Evolutionary conservation across 2,888 invertebrate genomes (phyloP), one percentile per base, ranked within the genome.

Genomic region (Netelia inedita): DNA sequence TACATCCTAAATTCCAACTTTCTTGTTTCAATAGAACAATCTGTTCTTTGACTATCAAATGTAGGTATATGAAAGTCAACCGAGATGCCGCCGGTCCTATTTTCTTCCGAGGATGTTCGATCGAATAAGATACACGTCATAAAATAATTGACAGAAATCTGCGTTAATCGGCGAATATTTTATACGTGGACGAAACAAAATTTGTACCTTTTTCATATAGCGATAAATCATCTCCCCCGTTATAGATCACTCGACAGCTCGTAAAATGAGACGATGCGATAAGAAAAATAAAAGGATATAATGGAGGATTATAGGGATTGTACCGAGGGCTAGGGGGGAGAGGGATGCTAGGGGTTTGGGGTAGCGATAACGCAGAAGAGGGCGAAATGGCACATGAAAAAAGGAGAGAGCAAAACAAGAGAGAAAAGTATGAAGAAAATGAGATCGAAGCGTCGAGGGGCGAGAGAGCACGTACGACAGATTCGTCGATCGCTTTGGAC

Each of bases 401-500:
- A 28, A 21, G 53, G 53, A 50, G 21, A 21, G 63, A n/a, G 19
- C 57, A 1, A 50, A 63, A 41, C 53, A 55, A 57, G 23, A 57
- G 23, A 28, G 63, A 55, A 63, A 55, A 41, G 35, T 55, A 65
- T 6, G 11, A 28, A 23, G 63, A 57, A 63, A 69, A 71, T 68
- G 57, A 79, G 74, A 57, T 19, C 41, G 57, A 65, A 75, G 79
- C 10, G 19, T n/a, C 19, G 53, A 41, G 23, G 46, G 41, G 55
- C 11, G 50, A 71, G 50, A 71, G 69, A 57, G 63, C 79, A 75
- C 83, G 83, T 79, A 71, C 69, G 83, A 71, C 74, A 71, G 74
- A 83, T 83, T 83, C 83, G 79, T 83, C 74, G 83, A 83, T 71
- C 68, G 83, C 28, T 21, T 69, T 79, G 57, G 65, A 63, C 35